These are phyloP conservation scores for Microctonus hyperodae DNA, from an alignment of 2,888 invertebrate species.

Conservation along the genomic window DNA sequence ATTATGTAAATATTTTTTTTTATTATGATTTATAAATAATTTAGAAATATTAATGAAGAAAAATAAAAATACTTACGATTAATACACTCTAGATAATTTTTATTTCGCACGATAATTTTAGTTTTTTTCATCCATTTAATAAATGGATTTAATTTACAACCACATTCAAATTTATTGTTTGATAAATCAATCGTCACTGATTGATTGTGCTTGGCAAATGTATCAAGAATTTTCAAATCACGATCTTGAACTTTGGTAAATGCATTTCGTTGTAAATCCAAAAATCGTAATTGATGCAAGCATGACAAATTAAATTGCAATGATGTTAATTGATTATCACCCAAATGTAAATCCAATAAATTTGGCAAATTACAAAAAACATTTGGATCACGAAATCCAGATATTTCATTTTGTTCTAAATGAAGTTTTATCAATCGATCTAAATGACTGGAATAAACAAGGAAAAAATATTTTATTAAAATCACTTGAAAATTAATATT, in stretches of 20 bases:
- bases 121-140: conserved; percentile 72
- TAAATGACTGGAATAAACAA: conserved; percentile 65
- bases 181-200: conserved; percentile 70
- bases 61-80: conserved; percentile 44
- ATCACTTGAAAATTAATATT: neutral
- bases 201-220: conserved; percentile 64
- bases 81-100: conserved; percentile 67
- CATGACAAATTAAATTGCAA: conserved; percentile 74
- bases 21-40: neutral
- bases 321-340: conserved; percentile 70
- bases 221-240: conserved; percentile 69
- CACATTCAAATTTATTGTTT: conserved; percentile 75
- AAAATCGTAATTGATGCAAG: conserved; percentile 70
- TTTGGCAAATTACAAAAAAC: conserved; percentile 76
- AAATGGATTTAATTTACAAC: conserved; percentile 70
- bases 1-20: neutral
- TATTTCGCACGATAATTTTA: conserved; percentile 68
- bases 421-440: conserved; percentile 74
- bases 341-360: conserved; percentile 73
- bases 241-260: conserved; percentile 64
- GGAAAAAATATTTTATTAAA: conserved; percentile 1
- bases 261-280: conserved; percentile 75
- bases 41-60: neutral
- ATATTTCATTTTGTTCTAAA: conserved; percentile 79
- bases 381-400: conserved; percentile 69